Evolutionary conservation across 2,113 vertebrate species (phyloP), one percentile per base, ranked within the genome.

Genomic region (Heterocephalus glaber): DNA sequence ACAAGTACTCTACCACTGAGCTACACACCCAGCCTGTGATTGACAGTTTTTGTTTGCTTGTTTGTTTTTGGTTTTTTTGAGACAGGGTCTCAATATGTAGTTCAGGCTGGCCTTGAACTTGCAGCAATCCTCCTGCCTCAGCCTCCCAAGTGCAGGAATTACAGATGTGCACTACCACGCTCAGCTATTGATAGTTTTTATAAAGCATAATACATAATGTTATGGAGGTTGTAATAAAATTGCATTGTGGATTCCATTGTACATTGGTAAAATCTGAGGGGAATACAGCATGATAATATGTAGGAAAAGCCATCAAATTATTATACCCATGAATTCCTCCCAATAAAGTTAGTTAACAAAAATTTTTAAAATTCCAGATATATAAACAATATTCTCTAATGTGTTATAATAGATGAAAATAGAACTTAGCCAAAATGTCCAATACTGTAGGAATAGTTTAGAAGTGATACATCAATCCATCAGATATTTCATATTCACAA

Each of bases 321-420:
- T 41, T 41, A 49, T 11, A 49, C 17, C 20, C 70, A 70, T 26
- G 28, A 90, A 84, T 65, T 87, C 92, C 52, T 87, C 56, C 47
- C 47, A 79, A 65, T 26, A 65, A 86, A 82, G 22, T 83, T 86
- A 82, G 33, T 95, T 87, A 82, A 86, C 52, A 80, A 80, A 56
- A 52, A 80, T 81, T n/a, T 94, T 20, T 0, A 28, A 89, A 74
- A 63, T 83, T 88, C 28, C 30, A 88, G 79, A 65, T 87, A 33
- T 52, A 60, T 80, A 82, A 88, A 84, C 52, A 28, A 16, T 52
- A 74, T 20, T 7, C 35, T 89, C 35, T 38, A 41, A 22, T 76
- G 19, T 92, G 30, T 72, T 93, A 33, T 80, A 87, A 92, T 65
- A 60, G 52, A 33, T 66, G 76, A 66, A 86, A 63, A 65, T 68